These are phyloP conservation scores for Agriotes lineatus DNA, from an alignment of 2,888 invertebrate genomes.

Conservation along the genomic window DNA sequence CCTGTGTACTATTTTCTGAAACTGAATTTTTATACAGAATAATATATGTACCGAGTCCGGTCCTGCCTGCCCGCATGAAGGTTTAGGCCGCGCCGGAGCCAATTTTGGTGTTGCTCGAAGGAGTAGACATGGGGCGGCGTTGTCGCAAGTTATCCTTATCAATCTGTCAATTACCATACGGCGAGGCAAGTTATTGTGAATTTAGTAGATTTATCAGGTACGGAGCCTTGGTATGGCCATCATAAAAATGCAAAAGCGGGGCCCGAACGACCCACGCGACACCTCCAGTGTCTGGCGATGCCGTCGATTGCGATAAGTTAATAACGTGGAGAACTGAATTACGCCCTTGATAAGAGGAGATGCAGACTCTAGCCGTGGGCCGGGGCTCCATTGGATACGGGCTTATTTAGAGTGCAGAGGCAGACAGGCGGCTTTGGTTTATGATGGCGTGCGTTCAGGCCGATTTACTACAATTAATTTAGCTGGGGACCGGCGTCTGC, in stretches of 20 bases:
- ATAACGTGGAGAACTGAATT: conserved; percentile 48
- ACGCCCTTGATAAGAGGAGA: conserved; percentile 49
- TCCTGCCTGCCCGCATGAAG: not conserved
- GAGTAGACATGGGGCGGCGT: not conserved
- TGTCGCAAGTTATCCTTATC: not conserved
- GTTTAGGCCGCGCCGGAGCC: not conserved
- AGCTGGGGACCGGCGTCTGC: not conserved
- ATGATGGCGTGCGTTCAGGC: conserved; percentile 22
- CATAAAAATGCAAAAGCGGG: conserved; percentile 38
- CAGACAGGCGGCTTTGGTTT: conserved; percentile 24
- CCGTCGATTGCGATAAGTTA: conserved; percentile 54
- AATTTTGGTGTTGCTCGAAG: not conserved
- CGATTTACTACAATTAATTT: conserved; percentile 34
- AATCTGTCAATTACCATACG: conserved; percentile 22
- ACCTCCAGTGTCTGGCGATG: conserved; percentile 51
- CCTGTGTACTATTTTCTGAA: no score
- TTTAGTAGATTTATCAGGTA: conserved; percentile 20
- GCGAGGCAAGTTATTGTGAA: conserved; percentile 8
- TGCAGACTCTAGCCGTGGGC: conserved; percentile 33
- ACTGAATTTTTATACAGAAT: no score
- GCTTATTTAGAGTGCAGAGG: conserved; percentile 29
- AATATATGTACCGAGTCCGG: no score
- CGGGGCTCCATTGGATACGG: conserved; percentile 38
- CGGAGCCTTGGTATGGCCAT: conserved; percentile 17
- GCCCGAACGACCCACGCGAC: conserved; percentile 51